A percentile compares a stretch with the other conserved stretches of the same genome.
These are phyloP conservation scores for Exaiptasia diaphana DNA, from an alignment of 64 coral and sea anemone genomes.

Conservation along the genomic window DNA sequence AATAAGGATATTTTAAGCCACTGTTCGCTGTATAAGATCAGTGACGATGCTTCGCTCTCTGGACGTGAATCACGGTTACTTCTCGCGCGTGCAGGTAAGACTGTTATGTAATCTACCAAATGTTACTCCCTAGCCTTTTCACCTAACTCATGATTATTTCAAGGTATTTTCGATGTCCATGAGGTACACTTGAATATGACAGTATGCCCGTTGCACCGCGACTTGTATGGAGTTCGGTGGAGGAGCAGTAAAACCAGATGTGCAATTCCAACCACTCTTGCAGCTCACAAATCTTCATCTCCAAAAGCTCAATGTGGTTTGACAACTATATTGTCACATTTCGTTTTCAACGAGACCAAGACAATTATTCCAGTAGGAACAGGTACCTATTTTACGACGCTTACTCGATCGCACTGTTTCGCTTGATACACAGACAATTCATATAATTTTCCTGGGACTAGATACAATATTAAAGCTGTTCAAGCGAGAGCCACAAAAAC, in stretches of 20 bases:
- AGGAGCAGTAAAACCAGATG: slow-evolving; percentile 8
- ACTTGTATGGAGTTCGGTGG: slow-evolving; percentile 31
- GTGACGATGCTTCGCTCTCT: background rate
- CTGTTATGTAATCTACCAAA: background rate
- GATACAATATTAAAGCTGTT: too few species aligned
- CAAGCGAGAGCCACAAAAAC: too few species aligned
- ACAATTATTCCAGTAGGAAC: slow-evolving; percentile 25
- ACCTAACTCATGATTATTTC: background rate
- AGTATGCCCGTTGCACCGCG: background rate
- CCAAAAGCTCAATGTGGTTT: background rate
- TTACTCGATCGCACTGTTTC: background rate
- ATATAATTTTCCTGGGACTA: too few species aligned
- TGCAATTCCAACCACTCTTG: background rate
- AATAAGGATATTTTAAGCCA: slow-evolving; percentile 30
- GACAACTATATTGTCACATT: background rate
- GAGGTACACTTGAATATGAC: slow-evolving; percentile 6
- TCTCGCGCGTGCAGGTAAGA: slow-evolving; percentile 50
- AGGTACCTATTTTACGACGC: background rate
- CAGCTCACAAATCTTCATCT: background rate
- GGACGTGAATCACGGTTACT: slow-evolving; percentile 37
- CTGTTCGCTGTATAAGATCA: background rate
- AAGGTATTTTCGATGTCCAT: slow-evolving; percentile 5
- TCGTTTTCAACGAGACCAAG: background rate
- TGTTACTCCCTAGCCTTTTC: background rate
- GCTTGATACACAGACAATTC: too few species aligned